Evolutionary conservation across 2,888 invertebrate genomes (phyloP), one percentile per base, ranked within the genome.

Genomic region (Ditula angustiorana): DNA sequence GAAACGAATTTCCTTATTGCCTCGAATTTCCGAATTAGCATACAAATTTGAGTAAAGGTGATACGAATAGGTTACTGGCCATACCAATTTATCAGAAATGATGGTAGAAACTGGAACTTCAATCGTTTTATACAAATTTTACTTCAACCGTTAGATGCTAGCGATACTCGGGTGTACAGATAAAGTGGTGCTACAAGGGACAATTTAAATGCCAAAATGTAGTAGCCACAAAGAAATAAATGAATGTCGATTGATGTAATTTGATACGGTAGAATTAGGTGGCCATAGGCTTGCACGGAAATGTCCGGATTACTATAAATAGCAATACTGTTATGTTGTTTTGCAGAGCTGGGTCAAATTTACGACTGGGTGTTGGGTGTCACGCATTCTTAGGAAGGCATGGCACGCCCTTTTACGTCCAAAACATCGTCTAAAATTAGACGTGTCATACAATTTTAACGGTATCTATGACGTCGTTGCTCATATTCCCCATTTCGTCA

Each of bases 331-430:
- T 30, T 52, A 2, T 23, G 33, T 13, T 41, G 41, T 41, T 41
- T 41, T 41, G 41, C 13, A 13, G n/a, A 7, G 13, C 23, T 35
- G 3, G 11, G n/a, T n/a, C 23, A 10, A 19, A 35, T 23, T 5
- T 21, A 53, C 23, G 26, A 8, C 23, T n/a, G 11, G 33, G 23
- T 35, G 23, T 53, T 53, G 8, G 35, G 30, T 23, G 3, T 21
- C 69, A 67, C 11, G 21, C 68, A 64, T 69, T 53, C 66, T 65
- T 67, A 71, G 67, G 71, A 70, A 72, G 67, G n/a, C n/a, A n/a
- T 67, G 67, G 65, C 69, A 67, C 52, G 49, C 62, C 66, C 62
- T 65, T 69, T 69, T 69, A 67, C 66, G 67, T 23, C 3, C 10
- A 46, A 0, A 11, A 46, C 24, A 46, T 21, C 19, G n/a, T 41